Evolutionary conservation across 2,888 invertebrate genomes (phyloP).

Genomic region (Acleris laterana): DNA sequence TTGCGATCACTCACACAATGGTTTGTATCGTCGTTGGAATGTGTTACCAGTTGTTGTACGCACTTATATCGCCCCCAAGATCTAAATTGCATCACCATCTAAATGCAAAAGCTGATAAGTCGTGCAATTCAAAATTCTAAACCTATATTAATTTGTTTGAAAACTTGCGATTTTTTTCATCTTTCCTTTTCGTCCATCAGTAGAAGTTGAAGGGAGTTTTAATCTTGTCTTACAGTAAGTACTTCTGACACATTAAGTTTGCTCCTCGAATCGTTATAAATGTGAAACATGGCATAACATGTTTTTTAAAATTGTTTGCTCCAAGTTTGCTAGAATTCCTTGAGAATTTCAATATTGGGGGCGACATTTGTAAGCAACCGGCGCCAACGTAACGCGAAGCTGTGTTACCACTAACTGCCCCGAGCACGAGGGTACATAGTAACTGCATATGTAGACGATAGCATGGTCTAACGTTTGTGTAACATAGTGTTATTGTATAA

Average conservation of each 20-base stretch:
- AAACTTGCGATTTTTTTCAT: no score
- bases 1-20: conserved; percentile 68
- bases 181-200: no score
- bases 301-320: no score
- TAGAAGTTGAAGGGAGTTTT: no score
- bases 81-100: no score
- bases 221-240: no score
- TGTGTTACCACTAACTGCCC: conserved; percentile 9
- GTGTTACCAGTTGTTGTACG: not conserved
- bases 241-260: no score
- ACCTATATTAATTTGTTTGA: no score
- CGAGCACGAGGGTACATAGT: not conserved
- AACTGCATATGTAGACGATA: conserved; percentile 22
- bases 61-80: conserved; percentile 1
- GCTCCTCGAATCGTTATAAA: no score
- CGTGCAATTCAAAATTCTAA: no score
- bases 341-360: not conserved
- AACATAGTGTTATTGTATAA: conserved; percentile 23
- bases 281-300: no score
- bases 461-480: conserved; percentile 28
- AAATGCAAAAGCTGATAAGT: no score
- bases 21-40: conserved; percentile 58
- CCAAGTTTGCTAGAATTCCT: not conserved
- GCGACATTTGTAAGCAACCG: conserved; percentile 9
- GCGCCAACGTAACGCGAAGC: not conserved